Percentiles rank a stretch among this genome's conserved stretches.
These are phyloP conservation scores for Epinephelus coioides DNA, from an alignment of 2,797 vertebrate species.

Conservation along the genomic window DNA sequence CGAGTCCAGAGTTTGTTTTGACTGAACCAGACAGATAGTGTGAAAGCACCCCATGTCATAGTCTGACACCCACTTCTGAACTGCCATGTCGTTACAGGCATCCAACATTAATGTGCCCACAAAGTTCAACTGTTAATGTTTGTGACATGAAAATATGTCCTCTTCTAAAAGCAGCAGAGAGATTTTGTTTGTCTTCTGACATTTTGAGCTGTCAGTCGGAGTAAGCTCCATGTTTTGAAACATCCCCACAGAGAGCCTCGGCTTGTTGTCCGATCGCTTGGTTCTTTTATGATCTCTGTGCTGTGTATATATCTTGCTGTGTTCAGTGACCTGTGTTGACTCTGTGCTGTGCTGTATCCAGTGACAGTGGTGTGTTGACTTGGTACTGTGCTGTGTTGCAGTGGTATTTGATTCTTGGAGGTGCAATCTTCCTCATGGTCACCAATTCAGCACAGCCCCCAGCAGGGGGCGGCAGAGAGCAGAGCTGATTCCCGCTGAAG, in stretches of 20 bases:
- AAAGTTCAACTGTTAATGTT: not conserved
- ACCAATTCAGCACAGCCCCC: slow-evolving; percentile 91
- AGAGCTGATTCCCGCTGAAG: slow-evolving; percentile 91
- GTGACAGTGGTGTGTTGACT: slow-evolving; percentile 76
- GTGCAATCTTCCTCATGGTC: slow-evolving; percentile 94
- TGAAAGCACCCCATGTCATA: not conserved
- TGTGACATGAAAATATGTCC: not conserved
- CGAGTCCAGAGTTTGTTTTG: not conserved
- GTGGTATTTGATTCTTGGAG: slow-evolving; percentile 97
- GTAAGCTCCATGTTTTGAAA: not conserved
- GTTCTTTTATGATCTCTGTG: not conserved
- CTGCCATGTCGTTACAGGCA: not conserved
- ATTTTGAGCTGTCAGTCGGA: slow-evolving; percentile 6
- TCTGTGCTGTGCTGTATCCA: slow-evolving; percentile 60
- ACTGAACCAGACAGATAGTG: not conserved
- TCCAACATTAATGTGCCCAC: not conserved
- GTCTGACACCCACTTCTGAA: not conserved
- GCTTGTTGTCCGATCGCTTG: not conserved
- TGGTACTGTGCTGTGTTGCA: slow-evolving; percentile 88
- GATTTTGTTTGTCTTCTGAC: slow-evolving; percentile 13
- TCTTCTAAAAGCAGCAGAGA: not conserved
- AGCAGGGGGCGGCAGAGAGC: slow-evolving; percentile 88
- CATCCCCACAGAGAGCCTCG: not conserved
- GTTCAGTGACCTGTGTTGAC: slow-evolving; percentile 50
- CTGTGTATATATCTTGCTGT: slow-evolving; percentile 38